Conservation (phyloP, 2,113 vertebrate species). For the Mustela nigripes region DNA sequence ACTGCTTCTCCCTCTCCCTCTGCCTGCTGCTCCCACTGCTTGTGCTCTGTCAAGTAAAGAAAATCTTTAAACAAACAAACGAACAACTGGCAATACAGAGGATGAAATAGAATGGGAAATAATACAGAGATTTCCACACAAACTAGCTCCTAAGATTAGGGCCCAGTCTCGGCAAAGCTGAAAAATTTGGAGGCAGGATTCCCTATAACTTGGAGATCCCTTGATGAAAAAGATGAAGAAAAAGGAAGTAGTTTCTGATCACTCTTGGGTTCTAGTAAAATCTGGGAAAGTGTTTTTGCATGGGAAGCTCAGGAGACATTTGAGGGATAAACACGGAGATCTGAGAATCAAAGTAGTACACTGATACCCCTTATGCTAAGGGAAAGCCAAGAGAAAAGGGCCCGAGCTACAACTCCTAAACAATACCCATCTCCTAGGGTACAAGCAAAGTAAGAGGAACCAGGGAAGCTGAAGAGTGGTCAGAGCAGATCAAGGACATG, state of each 20-base stretch:
- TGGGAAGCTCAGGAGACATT: background rate
- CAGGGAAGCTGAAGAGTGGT: background rate
- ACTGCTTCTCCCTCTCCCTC: background rate
- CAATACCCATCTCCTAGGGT: background rate
- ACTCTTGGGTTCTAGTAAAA: background rate
- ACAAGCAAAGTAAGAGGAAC: background rate
- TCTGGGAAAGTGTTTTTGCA: background rate
- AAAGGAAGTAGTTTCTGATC: background rate
- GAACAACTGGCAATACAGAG: background rate
- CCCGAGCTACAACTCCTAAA: background rate
- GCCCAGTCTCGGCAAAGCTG: background rate
- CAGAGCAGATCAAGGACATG: background rate
- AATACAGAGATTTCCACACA: background rate
- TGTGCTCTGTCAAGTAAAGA: background rate
- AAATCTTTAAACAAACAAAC: background rate
- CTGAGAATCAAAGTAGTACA: conserved; percentile 4
- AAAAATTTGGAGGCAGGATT: background rate
- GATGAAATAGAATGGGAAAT: background rate
- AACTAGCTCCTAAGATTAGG: background rate
- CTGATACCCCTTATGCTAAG: background rate
- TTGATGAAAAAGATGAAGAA: background rate
- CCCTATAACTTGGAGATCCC: background rate
- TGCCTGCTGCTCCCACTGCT: background rate
- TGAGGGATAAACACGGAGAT: background rate
- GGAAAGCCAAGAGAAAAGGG: background rate